Base-by-base conservation (phyloP, 1,140 invertebrate species). In the Heliconius eleuchia region DNA sequence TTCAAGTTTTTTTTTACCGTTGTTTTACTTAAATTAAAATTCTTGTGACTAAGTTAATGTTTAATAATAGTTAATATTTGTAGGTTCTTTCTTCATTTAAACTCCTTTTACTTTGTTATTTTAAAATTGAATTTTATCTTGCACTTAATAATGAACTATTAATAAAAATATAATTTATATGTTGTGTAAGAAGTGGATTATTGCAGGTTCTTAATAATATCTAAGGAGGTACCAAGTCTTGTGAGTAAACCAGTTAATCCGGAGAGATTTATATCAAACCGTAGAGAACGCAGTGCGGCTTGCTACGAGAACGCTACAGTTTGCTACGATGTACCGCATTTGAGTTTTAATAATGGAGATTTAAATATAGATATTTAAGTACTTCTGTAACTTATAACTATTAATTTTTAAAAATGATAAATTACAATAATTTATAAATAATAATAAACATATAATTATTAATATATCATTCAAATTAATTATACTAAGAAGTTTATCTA, bases 261-360 rank as follows among this genome's bases (percentile, higher is more conserved):
- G 77, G 74, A 75, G 82, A 89, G 88, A 91, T 89, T 89, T 90
- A 88, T 86, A 86, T 82, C 78, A 84, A 80, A 82, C 82, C 83
- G 84, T 84, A 84, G 83, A 76, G 82, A 86, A 89, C 87, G 88
- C 86, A 88, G 84, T 89, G 86, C 86, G 87, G 86, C 85, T 52
- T 80, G 82, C 85, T 87, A 88, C 85, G 83, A 50, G 39, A 71
- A 77, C 57, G 74, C 80, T 83, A 84, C 83, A 77, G 77, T 78
- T 80, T 78, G 79, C 82, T 77, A 83, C 82, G 80, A 1, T 74
- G 73, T 85, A 81, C 75, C 50, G 66, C 75, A 72, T 79, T 76
- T 79, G 76, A 73, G 79, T 76, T 76, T 83, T 81, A 79, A 80
- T 78, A 73, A 77, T 75, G 76, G 23, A 34, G 37, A 73, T 73